Conservation (phyloP, 2,888 invertebrate species). For the Ichneumoninae sp. region DNA sequence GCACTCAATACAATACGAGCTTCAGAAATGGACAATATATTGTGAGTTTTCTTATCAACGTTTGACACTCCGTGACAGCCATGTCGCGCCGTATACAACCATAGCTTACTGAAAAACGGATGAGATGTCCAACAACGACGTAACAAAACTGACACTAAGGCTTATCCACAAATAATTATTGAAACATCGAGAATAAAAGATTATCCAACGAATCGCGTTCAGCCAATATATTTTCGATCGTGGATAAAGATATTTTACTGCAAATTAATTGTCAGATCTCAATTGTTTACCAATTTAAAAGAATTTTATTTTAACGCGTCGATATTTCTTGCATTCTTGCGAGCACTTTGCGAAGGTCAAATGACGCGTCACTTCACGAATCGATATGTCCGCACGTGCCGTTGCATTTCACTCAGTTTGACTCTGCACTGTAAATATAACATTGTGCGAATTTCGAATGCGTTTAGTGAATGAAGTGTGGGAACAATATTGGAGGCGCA, state of each 20-base stretch:
- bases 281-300: not conserved
- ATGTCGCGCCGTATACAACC: conserved; percentile 6
- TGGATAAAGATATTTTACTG: not conserved
- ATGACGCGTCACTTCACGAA: not conserved
- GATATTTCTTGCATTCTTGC: not conserved
- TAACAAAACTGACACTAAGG: not conserved
- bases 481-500: not conserved
- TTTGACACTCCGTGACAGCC: conserved; percentile 27
- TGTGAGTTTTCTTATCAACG: not conserved
- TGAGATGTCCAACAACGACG: not conserved
- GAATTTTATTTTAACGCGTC: too few relatives aligned
- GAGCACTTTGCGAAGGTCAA: not conserved
- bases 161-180: not conserved
- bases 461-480: not conserved
- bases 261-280: not conserved
- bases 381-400: not conserved
- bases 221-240: not conserved
- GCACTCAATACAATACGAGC: conserved; percentile 15
- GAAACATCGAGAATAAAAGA: not conserved
- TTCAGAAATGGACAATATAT: conserved; percentile 13
- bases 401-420: not conserved
- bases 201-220: too few relatives aligned
- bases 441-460: not conserved
- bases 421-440: conserved; percentile 12
- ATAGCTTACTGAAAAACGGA: not conserved